These are phyloP conservation scores for Parnassius smintheus DNA, from an alignment of 2,888 invertebrate genomes.

Conservation along the genomic window DNA sequence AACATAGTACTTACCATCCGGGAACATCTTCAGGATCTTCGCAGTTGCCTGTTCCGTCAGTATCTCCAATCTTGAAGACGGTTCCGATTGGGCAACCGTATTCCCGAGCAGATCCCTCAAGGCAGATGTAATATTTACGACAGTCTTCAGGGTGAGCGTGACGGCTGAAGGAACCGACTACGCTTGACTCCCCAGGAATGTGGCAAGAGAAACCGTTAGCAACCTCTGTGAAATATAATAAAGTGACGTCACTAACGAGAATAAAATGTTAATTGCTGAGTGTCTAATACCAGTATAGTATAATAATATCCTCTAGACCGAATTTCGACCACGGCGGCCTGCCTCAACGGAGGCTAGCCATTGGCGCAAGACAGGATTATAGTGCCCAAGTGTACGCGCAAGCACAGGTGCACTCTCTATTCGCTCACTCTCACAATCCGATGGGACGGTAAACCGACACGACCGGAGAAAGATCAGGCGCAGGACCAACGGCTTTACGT, in stretches of 20 bases:
- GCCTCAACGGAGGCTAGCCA: no score
- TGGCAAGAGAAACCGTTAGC: slow-evolving; percentile 95
- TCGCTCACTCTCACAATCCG: no score
- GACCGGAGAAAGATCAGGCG: no score
- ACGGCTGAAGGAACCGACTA: slow-evolving; percentile 94
- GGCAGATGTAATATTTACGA: slow-evolving; percentile 96
- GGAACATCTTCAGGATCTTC: slow-evolving; percentile 97
- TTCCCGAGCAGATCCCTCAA: slow-evolving; percentile 94
- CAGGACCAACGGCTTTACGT: no score
- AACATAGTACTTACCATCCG: slow-evolving; percentile 89
- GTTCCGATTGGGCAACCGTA: slow-evolving; percentile 98
- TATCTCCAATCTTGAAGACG: slow-evolving; percentile 95
- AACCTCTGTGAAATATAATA: slow-evolving; percentile 85
- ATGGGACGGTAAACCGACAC: no score
- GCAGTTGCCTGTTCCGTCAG: slow-evolving; percentile 95
- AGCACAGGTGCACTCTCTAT: no score
- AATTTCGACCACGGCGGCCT: no score
- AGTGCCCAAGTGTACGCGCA: no score
- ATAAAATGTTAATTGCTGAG: not conserved
- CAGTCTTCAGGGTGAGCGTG: slow-evolving; percentile 97
- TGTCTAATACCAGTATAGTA: not conserved
- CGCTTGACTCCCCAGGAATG: slow-evolving; percentile 89
- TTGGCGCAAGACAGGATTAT: no score
- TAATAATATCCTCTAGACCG: no score
- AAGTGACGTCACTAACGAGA: slow-evolving; percentile 13